Evolutionary conservation across 2,888 invertebrate species (phyloP).

Genomic region (Odontocolon sp.): DNA sequence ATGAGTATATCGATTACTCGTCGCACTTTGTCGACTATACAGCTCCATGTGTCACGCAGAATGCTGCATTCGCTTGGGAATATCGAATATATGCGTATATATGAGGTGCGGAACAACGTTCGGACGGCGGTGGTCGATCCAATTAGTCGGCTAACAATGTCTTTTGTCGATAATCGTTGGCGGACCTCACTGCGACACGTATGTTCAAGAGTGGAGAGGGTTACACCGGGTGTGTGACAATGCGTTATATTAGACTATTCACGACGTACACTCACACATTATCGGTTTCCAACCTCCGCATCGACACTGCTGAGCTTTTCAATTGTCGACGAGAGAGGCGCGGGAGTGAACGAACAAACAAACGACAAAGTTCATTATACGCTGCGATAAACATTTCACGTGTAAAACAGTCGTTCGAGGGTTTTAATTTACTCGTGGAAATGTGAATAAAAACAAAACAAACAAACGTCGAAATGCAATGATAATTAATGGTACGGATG

Average conservation of each 20-base stretch:
- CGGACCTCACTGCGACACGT: conserved; percentile 25
- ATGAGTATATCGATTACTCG: conserved; percentile 38
- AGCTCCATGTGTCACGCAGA: conserved; percentile 4
- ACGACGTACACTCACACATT: conserved; percentile 38
- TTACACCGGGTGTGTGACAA: conserved; percentile 45
- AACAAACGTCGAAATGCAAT: no score
- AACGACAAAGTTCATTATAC: conserved; percentile 52
- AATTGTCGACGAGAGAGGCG: conserved; percentile 32
- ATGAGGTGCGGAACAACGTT: conserved; percentile 14
- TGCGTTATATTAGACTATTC: conserved; percentile 52
- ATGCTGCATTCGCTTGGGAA: conserved; percentile 9
- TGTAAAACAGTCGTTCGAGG: conserved; percentile 34
- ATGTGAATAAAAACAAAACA: background rate
- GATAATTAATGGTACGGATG: no score
- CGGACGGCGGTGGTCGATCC: conserved; percentile 49
- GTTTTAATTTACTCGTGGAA: background rate
- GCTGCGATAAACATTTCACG: conserved; percentile 61
- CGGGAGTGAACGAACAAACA: conserved; percentile 50
- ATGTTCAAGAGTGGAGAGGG: conserved; percentile 1
- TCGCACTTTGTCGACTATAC: background rate
- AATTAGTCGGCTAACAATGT: conserved; percentile 57
- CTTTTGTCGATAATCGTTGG: conserved; percentile 56
- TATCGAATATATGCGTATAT: background rate
- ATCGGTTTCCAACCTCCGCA: conserved; percentile 55
- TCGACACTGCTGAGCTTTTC: conserved; percentile 51